Evolutionary conservation across 2,113 vertebrate species (phyloP).

Genomic region (Ctenomys sociabilis): DNA sequence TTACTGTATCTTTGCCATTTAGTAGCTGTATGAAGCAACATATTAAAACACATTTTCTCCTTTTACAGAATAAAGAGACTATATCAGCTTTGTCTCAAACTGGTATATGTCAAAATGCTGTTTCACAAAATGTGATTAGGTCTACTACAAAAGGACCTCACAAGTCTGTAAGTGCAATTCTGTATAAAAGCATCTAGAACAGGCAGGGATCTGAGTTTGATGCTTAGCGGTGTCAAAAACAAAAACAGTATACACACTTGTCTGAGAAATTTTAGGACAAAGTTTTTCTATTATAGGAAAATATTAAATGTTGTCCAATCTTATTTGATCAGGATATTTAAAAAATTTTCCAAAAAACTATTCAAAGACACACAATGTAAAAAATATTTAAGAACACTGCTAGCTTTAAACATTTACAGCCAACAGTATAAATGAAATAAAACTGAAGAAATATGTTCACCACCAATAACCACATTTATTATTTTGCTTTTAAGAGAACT

Average conservation of each 20-base stretch:
- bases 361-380: constrained; percentile 14
- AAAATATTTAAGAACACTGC: constrained; percentile 36
- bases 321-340: background rate
- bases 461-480: background rate
- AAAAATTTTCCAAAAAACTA: constrained; percentile 14
- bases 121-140: too few relatives aligned
- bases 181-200: background rate
- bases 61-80: too few relatives aligned
- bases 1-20: too few relatives aligned
- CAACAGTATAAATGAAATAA: background rate
- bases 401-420: background rate
- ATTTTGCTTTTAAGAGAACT: constrained; percentile 5
- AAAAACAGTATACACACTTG: background rate
- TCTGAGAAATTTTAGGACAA: constrained; percentile 19
- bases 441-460: background rate
- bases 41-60: too few relatives aligned
- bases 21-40: too few relatives aligned
- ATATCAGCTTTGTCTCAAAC: too few relatives aligned
- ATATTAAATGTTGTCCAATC: background rate
- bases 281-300: constrained; percentile 11
- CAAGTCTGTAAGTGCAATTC: too few relatives aligned
- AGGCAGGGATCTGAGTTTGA: background rate
- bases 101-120: too few relatives aligned
- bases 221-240: background rate
- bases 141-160: too few relatives aligned